Percentiles rank a stretch among this genome's conserved stretches.
phyloP scores from a whole-genome alignment of 2,113 vertebrate genomes.

The Trochalopteron elliotii region DNA sequence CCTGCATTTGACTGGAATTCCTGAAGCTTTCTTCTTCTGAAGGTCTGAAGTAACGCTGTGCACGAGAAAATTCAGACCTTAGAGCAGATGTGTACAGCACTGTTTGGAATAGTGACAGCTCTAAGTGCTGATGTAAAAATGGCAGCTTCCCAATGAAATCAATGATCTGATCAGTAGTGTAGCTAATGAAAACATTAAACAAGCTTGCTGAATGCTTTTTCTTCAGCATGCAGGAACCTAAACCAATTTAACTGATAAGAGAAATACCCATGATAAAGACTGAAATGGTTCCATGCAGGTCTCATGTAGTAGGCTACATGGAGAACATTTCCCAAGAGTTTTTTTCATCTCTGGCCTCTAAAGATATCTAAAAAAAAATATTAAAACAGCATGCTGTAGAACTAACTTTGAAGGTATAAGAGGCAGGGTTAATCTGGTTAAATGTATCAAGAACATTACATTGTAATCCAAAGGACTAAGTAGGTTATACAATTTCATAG shows the following conservation, averaged over 20 bases:
- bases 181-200: not conserved
- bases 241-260: not conserved
- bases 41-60: not conserved
- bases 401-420: not conserved
- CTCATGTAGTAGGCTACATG: not conserved
- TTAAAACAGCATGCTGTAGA: no score
- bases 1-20: not conserved
- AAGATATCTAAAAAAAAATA: not conserved
- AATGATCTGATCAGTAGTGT: not conserved
- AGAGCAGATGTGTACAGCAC: not conserved
- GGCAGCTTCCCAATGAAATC: not conserved
- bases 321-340: not conserved
- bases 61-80: not conserved
- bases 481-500: not conserved
- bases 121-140: not conserved
- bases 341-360: not conserved
- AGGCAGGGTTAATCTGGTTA: not conserved
- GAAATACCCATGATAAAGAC: not conserved
- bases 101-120: not conserved
- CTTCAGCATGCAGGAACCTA: not conserved
- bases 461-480: not conserved
- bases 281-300: not conserved
- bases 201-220: not conserved
- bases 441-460: not conserved
- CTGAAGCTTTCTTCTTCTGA: not conserved